These are phyloP conservation scores for Melanerpes formicivorus DNA, from an alignment of 2,113 vertebrate genomes.

Conservation along the genomic window DNA sequence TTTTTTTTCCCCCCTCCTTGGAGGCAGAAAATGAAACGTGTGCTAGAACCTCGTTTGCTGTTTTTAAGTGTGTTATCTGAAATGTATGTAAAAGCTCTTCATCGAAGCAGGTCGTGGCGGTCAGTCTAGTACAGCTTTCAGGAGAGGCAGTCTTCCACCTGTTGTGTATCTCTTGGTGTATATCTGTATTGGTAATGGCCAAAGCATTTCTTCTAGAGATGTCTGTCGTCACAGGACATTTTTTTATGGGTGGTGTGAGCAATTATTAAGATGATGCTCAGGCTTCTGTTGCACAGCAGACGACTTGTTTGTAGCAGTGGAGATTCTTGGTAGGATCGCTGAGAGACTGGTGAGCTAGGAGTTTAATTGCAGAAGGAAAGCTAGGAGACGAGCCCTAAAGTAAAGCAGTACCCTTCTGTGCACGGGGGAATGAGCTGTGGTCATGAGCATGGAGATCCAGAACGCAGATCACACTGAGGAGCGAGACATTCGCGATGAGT, in stretches of 20 bases:
- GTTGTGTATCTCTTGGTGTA: rapidly evolving
- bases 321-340: not conserved
- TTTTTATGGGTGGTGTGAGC: not conserved
- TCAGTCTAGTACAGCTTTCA: not conserved
- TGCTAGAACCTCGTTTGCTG: not conserved
- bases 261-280: not conserved
- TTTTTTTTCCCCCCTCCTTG: rapidly evolving
- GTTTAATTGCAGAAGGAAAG: not conserved
- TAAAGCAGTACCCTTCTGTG: not conserved
- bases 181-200: rapidly evolving
- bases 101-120: not conserved
- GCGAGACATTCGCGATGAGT: not conserved
- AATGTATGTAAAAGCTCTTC: not conserved
- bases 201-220: not conserved
- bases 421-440: not conserved
- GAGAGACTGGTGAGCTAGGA: not conserved
- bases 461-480: not conserved
- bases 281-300: not conserved
- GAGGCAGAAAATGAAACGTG: not conserved
- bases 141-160: not conserved
- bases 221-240: not conserved
- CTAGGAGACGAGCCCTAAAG: not conserved
- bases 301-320: not conserved
- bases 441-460: not conserved
- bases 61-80: rapidly evolving